A percentile compares a stretch with the other conserved stretches of the same genome.
Evolutionary conservation across 1,140 invertebrate species (phyloP).

Genomic region (Drosophila tani): DNA sequence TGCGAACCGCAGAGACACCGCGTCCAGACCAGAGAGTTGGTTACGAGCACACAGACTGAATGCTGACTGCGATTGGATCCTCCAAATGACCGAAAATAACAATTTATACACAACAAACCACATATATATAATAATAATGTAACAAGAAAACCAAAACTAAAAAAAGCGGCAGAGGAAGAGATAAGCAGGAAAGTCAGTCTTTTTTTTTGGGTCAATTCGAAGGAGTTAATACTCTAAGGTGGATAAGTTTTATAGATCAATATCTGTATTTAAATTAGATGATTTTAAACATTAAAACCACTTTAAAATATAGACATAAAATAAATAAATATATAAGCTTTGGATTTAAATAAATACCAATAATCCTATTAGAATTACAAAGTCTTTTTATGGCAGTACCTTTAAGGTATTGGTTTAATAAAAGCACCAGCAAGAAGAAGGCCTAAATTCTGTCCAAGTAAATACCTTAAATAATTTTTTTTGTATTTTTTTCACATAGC

Average conservation of each 20-base stretch:
- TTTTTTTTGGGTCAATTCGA: conserved; percentile 12
- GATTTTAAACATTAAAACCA: background rate
- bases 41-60: conserved; percentile 29
- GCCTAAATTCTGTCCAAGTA: no score
- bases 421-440: no score
- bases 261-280: no score
- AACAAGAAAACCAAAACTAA: conserved; percentile 41
- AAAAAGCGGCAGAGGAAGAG: conserved; percentile 3
- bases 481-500: background rate
- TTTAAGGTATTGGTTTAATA: no score
- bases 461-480: no score
- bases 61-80: conserved; percentile 53
- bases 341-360: background rate
- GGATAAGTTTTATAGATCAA: background rate
- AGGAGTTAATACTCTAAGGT: conserved; percentile 9
- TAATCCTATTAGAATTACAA: no score
- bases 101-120: conserved; percentile 16
- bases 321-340: background rate
- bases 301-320: background rate
- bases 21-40: conserved; percentile 33
- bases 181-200: conserved; percentile 2
- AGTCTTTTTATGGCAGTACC: no score
- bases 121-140: conserved; percentile 57
- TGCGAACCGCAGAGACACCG: conserved; percentile 32
- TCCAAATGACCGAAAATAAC: conserved; percentile 60